Evolutionary conservation across 53 echinoderm and acorn worm species (phyloP), one percentile per base, ranked within the genome.

Genomic region (Mesocentrotus franciscanus): DNA sequence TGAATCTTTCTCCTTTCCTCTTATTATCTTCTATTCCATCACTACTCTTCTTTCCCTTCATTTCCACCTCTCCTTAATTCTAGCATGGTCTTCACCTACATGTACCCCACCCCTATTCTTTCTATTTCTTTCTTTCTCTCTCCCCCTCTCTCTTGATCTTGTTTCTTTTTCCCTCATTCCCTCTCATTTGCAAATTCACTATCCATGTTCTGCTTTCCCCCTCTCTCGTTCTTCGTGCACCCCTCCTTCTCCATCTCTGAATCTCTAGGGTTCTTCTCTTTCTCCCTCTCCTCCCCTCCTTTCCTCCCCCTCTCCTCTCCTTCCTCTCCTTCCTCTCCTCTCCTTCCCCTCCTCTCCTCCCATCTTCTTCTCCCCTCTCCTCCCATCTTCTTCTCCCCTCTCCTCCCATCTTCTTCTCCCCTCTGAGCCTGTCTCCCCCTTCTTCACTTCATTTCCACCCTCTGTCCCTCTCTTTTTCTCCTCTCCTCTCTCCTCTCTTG

Each of bases 51-150:
- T 14, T 22, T 16, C 15, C 35, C 42, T 42, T 42, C 42, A 81
- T 18, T 81, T 81, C 12, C 81, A 7, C 20, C 20, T 42, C 42
- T 81, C 42, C 13, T 36, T 42, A 16, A 16, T 81, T 64, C 1
- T 20, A 64, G 64, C 64, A 18, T 64, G 11, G 4, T 12, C 64
- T 20, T 64, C 15, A 16, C 62, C 0, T 64, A 64, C n/a, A n/a
- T n/a, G n/a, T n/a, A n/a, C 17, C 74, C 35, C 56, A 36, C 10
- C 17, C 20, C 32, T 4, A 0, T 9, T 81, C 33, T 76, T 76
- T 32, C 55, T 56, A 9, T 89, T 10, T 90, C 85, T 90, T 29
- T 27, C 60, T 17, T 26, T 89, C 89, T 87, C 89, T 89, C 60
- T 89, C 24, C 26, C 89, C 26, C 12, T 56, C 59, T 89, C 30